Evolutionary conservation across 2,888 invertebrate genomes (phyloP), one percentile per base, ranked within the genome.

Genomic region (Ornithoptera priamus): DNA sequence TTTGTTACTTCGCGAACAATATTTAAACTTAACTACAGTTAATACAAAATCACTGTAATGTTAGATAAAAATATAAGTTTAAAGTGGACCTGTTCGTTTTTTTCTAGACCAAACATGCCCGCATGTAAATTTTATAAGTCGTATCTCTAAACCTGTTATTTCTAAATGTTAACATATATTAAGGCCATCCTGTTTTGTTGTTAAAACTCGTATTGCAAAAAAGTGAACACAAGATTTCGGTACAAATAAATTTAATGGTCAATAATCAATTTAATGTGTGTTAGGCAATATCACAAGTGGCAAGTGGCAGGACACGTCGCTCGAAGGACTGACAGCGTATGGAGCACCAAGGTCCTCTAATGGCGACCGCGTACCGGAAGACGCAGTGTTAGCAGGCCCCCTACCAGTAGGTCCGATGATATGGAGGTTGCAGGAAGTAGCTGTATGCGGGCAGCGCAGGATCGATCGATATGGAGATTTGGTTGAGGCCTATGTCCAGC

Each of bases 101-200:
- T 66, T 66, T 64, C 70, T 70, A 70, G 67, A 64, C 67, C 36
- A 36, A 70, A 67, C 70, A 67, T 63, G 42, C 64, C 39, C 59
- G 53, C 22, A 68, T 70, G 67, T 67, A 64, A 67, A 70, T 70
- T 70, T 73, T 72, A 73, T 71, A 73, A 73, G 64, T 60, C 72
- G 72, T 69, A 67, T 73, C 69, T 74, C 64, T 70, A 73, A 75
- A 75, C 75, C 75, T 70, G 75, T 73, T 75, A 72, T 74, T 71
- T 70, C 71, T 70, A 74, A 75, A 75, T 75, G 75, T 72, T 74
- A 75, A 71, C 68, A 71, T 65, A 71, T 70, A 67, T 70, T 70
- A 73, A 73, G 73, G 73, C 73, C 74, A 73, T 74, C 72, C 68
- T 75, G 75, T 74, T 74, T 72, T 68, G 70, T 70, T 70, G 67